These are phyloP conservation scores for Siphamia tubifer DNA, from an alignment of 2,113 vertebrate genomes.

Conservation along the genomic window DNA sequence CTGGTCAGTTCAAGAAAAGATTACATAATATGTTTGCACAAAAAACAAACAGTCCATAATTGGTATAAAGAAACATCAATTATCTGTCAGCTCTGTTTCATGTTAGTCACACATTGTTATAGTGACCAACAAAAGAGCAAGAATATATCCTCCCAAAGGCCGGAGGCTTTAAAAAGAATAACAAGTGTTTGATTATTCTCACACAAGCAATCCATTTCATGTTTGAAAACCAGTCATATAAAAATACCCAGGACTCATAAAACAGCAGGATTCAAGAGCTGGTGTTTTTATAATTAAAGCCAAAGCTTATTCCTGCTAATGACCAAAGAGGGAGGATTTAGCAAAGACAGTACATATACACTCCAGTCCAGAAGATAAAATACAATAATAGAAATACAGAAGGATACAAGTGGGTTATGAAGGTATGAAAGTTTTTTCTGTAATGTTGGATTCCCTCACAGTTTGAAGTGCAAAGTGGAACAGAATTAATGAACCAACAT, in stretches of 20 bases:
- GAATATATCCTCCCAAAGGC: slow-evolving; percentile 19
- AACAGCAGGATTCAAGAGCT: slow-evolving; percentile 72
- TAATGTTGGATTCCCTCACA: no score
- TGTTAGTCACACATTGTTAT: slow-evolving; percentile 20
- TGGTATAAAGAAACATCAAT: slow-evolving; percentile 21
- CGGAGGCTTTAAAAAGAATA: slow-evolving; percentile 59
- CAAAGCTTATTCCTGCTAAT: slow-evolving; percentile 74
- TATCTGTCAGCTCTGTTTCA: slow-evolving; percentile 26
- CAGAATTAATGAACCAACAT: no score
- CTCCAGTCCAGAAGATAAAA: slow-evolving; percentile 29
- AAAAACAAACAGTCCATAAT: slow-evolving; percentile 5
- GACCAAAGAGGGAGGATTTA: slow-evolving; percentile 59
- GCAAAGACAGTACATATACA: slow-evolving; percentile 38
- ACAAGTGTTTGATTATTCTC: slow-evolving; percentile 73
- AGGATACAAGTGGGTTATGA: no score
- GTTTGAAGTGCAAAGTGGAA: no score
- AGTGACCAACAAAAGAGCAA: slow-evolving; percentile 38
- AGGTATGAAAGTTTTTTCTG: no score
- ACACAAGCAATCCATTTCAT: slow-evolving; percentile 70
- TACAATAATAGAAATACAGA: slow-evolving; percentile 4
- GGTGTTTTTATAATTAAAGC: slow-evolving; percentile 76
- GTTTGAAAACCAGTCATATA: slow-evolving; percentile 78
- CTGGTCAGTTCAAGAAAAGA: not conserved
- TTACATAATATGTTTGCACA: not conserved
- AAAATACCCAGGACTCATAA: slow-evolving; percentile 76